A percentile compares a stretch with the other conserved stretches of the same genome.
These are phyloP conservation scores for Theropithecus gelada DNA, from an alignment of 2,113 vertebrate genomes.

Conservation along the genomic window DNA sequence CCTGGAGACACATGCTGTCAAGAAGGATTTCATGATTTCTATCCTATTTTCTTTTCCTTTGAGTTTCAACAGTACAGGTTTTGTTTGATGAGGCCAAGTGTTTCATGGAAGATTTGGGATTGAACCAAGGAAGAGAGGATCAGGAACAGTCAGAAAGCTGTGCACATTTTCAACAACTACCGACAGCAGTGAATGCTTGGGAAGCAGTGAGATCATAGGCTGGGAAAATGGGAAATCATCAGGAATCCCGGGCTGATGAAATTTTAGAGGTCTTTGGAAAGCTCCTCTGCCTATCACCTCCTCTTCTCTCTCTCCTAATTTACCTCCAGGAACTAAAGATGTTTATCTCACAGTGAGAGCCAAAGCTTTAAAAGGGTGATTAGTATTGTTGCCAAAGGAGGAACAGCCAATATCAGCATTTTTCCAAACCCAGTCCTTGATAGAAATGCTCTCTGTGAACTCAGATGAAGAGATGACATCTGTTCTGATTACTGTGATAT, in stretches of 20 bases:
- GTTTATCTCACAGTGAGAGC: not conserved
- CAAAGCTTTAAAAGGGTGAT: not conserved
- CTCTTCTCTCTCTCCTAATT: not conserved
- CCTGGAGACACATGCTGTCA: not conserved
- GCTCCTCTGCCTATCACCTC: not conserved
- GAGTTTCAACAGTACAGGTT: slow-evolving; percentile 45
- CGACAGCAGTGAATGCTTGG: no score
- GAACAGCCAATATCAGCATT: not conserved
- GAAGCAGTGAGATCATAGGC: not conserved
- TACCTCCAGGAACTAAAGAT: not conserved
- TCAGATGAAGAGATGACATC: not conserved
- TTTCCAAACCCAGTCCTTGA: not conserved
- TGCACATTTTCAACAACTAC: not conserved
- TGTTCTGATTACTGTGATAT: not conserved
- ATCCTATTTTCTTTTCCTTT: slow-evolving; percentile 33
- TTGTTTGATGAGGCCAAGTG: slow-evolving; percentile 34
- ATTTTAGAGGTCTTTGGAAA: not conserved
- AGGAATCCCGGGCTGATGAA: not conserved
- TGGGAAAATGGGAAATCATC: not conserved
- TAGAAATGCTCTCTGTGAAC: not conserved
- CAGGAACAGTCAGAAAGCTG: not conserved
- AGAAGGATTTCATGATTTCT: slow-evolving; percentile 46
- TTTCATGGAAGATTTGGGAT: not conserved
- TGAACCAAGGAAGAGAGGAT: not conserved
- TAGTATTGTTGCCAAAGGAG: not conserved